Evolutionary conservation across 2,113 vertebrate species (phyloP), one percentile per base, ranked within the genome.

Genomic region (Coreoperca whiteheadi): DNA sequence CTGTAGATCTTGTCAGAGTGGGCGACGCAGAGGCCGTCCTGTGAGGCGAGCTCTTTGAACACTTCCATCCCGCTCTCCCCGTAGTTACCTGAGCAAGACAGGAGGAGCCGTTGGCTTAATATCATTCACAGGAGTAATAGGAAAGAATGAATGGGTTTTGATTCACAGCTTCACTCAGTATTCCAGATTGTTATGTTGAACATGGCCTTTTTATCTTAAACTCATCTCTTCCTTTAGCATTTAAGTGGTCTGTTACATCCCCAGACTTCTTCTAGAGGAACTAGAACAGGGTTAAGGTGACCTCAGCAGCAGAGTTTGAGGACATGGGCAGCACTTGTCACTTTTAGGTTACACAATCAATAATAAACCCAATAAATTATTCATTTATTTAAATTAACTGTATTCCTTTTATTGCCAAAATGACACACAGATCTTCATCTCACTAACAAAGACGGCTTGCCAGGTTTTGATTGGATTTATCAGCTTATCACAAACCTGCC

Each of bases 1-100:
- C 98, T 99, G 95, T 99, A 99, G 96, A 99, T 99, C 92, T 99
- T 99, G 94, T 99, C 98, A 10, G 98, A 98, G 82, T 98, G 97
- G 67, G 98, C 97, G 74, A 99, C 96, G 90, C 98, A 99, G 73
- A 99, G 95, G 43, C 98, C 97, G 66, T 98, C 98, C 91, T 98
- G 98, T 25, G 98, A 95, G 57, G 97, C 98, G 66, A 99, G 83
- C 90, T 99, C 98, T 88, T 98, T 99, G 92, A 99, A 99, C 54
- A 97, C 98, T 50, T 99, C 98, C 98, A 99, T 99, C 78, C 98
- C 98, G 16, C 98, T 99, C 91, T 99, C 98, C 0, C 98, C 98
- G 23, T 99, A 99, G 93, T 98, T 99, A 74, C 98, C 98, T 99
- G 94, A 75, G 34, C 39, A 39, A 87, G 57, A 79, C 16, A 12